Evolutionary conservation across 92 coral and sea anemone species (phyloP).

Genomic region (Metridium senile): DNA sequence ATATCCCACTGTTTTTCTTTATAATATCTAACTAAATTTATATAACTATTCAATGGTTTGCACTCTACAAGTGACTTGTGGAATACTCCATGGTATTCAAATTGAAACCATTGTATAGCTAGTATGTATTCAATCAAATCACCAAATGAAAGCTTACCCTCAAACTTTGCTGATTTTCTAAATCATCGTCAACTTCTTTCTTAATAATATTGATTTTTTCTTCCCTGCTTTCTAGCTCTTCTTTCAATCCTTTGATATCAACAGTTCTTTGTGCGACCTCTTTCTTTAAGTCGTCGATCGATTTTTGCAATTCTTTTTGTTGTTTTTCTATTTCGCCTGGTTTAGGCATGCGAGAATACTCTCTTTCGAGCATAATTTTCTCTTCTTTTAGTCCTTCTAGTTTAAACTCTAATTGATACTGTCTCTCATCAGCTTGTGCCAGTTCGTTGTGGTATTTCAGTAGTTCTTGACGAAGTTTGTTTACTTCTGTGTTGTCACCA

Average conservation of each 20-base stretch:
- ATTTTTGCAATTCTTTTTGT: slow-evolving; percentile 82
- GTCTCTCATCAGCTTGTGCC: slow-evolving; percentile 99
- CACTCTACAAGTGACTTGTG: too few species aligned
- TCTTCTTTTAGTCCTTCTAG: slow-evolving; percentile 94
- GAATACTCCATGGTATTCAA: too few species aligned
- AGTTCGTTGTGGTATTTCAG: slow-evolving; percentile 93
- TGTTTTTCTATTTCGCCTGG: slow-evolving; percentile 97
- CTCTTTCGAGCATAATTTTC: slow-evolving; percentile 88
- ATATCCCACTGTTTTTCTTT: too few species aligned
- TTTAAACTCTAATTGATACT: slow-evolving; percentile 90
- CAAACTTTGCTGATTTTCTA: slow-evolving; percentile 86
- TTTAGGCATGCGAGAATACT: slow-evolving; percentile 97
- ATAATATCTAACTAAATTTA: too few species aligned
- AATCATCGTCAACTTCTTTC: slow-evolving; percentile 79
- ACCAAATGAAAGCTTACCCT: slow-evolving; percentile 48
- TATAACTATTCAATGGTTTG: too few species aligned
- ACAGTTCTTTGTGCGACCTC: slow-evolving; percentile 93
- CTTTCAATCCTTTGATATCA: slow-evolving; percentile 84
- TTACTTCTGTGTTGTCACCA: slow-evolving; percentile 92
- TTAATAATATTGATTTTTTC: slow-evolving; percentile 68
- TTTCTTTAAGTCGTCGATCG: slow-evolving; percentile 80
- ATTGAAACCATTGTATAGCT: too few species aligned
- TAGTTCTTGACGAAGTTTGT: slow-evolving; percentile 94
- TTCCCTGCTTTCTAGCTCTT: slow-evolving; percentile 85
- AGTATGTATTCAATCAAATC: too few species aligned